These are phyloP conservation scores for Origma solitaria DNA, from an alignment of 2,113 vertebrate genomes.

Conservation along the genomic window DNA sequence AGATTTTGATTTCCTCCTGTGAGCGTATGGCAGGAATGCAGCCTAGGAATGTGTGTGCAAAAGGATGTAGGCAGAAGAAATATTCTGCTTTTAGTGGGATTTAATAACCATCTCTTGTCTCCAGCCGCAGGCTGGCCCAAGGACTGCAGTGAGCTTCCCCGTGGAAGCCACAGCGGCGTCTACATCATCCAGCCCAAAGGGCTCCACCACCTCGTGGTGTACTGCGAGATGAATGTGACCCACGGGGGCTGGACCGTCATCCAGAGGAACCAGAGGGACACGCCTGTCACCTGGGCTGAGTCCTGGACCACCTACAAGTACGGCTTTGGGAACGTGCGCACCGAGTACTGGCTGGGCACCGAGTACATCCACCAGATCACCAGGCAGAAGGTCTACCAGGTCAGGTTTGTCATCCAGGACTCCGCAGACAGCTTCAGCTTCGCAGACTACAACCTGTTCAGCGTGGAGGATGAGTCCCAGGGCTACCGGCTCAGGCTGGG, in stretches of 20 bases:
- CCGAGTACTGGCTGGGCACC: constrained; percentile 57
- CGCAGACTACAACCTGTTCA: constrained; percentile 58
- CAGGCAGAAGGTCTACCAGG: constrained; percentile 52
- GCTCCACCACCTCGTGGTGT: constrained; percentile 47
- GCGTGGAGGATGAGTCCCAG: neutral
- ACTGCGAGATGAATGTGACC: constrained; percentile 35
- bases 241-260: constrained; percentile 55
- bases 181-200: constrained; percentile 61
- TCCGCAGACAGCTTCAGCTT: neutral
- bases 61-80: neutral
- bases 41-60: neutral
- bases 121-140: constrained; percentile 26
- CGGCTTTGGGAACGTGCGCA: constrained; percentile 32
- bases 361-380: constrained; percentile 58
- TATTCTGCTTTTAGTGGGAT: neutral
- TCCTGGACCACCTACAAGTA: constrained; percentile 67
- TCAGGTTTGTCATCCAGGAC: constrained; percentile 51
- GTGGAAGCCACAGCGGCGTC: constrained; percentile 9
- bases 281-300: constrained; percentile 16
- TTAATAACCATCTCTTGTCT: neutral
- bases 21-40: neutral
- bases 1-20: neutral
- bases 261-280: constrained; percentile 55
- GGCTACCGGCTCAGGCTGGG: constrained; percentile 61
- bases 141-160: constrained; percentile 47